Percentiles rank a stretch among this genome's conserved stretches.
These are phyloP conservation scores for Ciona savignyi DNA, from an alignment of 23 tunicate genomes.

Conservation along the genomic window DNA sequence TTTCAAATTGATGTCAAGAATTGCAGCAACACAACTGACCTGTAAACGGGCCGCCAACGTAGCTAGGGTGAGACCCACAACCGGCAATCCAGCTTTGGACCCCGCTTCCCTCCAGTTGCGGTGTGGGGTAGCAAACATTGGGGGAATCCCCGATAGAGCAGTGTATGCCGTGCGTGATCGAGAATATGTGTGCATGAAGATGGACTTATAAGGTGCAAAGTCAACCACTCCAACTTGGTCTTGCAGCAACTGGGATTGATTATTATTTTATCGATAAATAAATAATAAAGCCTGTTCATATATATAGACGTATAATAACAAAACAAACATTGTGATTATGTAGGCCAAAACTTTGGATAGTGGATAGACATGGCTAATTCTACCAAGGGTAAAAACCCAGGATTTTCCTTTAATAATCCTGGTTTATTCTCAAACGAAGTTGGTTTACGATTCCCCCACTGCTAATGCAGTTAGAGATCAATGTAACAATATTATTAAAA, in stretches of 20 bases:
- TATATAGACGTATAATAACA: too few species aligned
- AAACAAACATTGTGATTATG: too few species aligned
- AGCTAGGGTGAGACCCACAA: conserved; percentile 55
- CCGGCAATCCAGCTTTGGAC: conserved; percentile 74
- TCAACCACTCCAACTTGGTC: conserved; percentile 96
- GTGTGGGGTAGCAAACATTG: conserved; percentile 67
- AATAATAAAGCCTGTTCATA: too few species aligned
- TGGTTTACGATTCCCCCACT: too few species aligned
- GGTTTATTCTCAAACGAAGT: too few species aligned
- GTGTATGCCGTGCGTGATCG: conserved; percentile 67
- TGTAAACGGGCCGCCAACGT: conserved; percentile 63
- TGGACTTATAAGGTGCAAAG: conserved; percentile 65
- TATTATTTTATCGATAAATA: too few species aligned
- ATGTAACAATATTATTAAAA: conserved; percentile 1
- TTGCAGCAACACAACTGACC: conserved; percentile 32
- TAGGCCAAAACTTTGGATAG: too few species aligned
- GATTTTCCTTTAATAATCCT: too few species aligned
- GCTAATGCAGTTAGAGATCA: too few species aligned
- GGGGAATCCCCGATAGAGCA: conserved; percentile 73
- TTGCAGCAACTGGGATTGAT: conserved; percentile 68
- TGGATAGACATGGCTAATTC: too few species aligned
- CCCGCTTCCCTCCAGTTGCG: conserved; percentile 99
- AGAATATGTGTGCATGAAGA: conserved; percentile 70
- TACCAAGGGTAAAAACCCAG: too few species aligned
- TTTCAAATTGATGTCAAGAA: too few species aligned